Base-by-base conservation (phyloP, 1,140 invertebrate species). In the Drosophila navojoa region DNA sequence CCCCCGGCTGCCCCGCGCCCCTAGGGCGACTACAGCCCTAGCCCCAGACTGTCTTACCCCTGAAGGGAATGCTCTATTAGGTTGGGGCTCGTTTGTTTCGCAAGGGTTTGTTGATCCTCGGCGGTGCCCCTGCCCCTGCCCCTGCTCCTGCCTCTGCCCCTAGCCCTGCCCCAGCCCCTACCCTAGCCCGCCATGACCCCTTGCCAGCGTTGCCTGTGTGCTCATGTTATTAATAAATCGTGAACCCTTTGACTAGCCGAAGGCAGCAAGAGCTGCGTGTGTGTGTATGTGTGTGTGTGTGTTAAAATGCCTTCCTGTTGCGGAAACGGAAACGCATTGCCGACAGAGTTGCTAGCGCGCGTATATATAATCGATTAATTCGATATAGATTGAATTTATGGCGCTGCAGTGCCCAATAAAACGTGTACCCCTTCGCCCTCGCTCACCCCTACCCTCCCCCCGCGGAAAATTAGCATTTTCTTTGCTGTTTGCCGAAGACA, bases 241-340 rank as follows among this genome's bases (percentile, higher is more conserved):
- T 91, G 74, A 90, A 91, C 90, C 90, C 90, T 90, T 78, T 63
- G 32, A 45, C 29, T 58, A 40, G 27, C 60, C 22, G 3, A 35
- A 5, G 27, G 32, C 32, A 9, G 32, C 66, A n/a, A 2, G 45
- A 27, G 40, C 32, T 44, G 54, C 35, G 29, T 49, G 53, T 44
- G 66, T 72, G 77, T 71, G 71, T 73, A 19, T 49, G 53, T 49
- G 70, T 72, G 81, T 71, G 71, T 74, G 74, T 77, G 69, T 72
- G 78, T 71, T 53, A 55, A 73, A 73, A 59, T 76, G 54, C 27
- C 71, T 89, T 89, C 77, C 78, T 90, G 80, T 87, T 86, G 86
- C 90, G 90, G 90, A 91, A 91, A 78, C 90, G 90, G 81, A 91
- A 91, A 91, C 90, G 90, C 85, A 91, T 81, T 86, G 90, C 90